Percentiles rank a stretch among this genome's conserved stretches.
Conservation (phyloP, 2,113 vertebrate species). For the Porphyrio hochstetteri region DNA sequence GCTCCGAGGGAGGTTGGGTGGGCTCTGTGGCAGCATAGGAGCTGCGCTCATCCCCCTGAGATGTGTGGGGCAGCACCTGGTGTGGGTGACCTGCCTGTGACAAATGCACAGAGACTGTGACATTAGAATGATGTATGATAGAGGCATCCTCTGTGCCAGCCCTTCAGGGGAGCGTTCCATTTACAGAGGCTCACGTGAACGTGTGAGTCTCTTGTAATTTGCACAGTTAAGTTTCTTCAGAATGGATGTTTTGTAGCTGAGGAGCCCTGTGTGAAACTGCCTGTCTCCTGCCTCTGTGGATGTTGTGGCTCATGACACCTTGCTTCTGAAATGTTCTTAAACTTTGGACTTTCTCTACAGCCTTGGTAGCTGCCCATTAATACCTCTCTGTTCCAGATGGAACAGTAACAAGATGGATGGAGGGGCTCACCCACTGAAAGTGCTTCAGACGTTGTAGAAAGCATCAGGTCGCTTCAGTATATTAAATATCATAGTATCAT, state of each 20-base stretch:
- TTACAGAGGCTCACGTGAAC: not conserved
- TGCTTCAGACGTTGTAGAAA: not conserved
- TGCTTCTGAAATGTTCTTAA: not conserved
- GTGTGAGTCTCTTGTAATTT: not conserved
- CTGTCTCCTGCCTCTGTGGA: accelerated
- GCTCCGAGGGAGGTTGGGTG: not conserved
- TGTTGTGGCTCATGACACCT: not conserved
- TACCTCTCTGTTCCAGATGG: not conserved
- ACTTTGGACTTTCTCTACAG: not conserved
- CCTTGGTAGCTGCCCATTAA: not conserved
- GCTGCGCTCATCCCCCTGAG: accelerated
- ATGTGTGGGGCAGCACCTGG: not conserved
- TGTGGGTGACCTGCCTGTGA: not conserved
- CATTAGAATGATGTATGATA: not conserved
- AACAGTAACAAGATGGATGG: not conserved
- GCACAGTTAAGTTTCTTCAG: not conserved
- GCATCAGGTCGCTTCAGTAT: not conserved
- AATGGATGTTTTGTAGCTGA: not conserved
- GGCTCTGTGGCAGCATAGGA: not conserved
- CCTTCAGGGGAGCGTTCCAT: not conserved
- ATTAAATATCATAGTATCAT: too few species aligned
- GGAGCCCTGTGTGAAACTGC: not conserved
- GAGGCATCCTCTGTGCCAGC: not conserved
- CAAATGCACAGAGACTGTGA: not conserved
- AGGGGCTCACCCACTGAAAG: not conserved